Evolutionary conservation across 2,888 invertebrate genomes (phyloP).

Genomic region (Philopedon plagiatum): DNA sequence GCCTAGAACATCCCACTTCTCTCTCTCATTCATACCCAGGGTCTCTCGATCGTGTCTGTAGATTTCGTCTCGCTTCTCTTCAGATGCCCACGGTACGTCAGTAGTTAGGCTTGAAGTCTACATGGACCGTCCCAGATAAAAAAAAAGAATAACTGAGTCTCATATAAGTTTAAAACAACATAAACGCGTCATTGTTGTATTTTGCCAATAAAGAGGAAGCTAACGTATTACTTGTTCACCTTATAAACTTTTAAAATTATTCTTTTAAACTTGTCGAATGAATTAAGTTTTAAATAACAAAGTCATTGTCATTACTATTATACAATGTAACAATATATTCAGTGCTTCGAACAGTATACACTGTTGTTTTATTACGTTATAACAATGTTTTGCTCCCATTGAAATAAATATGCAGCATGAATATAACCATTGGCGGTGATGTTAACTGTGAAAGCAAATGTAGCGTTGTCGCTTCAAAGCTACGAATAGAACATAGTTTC

Average conservation of each 20-base stretch:
- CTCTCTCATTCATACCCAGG: no score
- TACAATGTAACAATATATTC: not conserved
- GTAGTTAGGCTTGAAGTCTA: no score
- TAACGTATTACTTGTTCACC: no score
- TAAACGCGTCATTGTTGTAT: no score
- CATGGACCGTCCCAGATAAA: no score
- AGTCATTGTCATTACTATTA: not conserved
- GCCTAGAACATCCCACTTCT: no score
- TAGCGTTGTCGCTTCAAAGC: not conserved
- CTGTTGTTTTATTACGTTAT: constrained; percentile 15
- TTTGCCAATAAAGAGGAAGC: no score
- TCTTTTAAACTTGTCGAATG: not conserved
- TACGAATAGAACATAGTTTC: not conserved
- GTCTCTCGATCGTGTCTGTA: no score
- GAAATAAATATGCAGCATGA: constrained; percentile 20
- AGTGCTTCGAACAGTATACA: not conserved
- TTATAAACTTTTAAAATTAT: not conserved
- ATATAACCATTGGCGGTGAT: constrained; percentile 19
- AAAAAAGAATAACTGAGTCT: no score
- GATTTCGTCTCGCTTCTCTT: no score
- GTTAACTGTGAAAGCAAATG: constrained; percentile 11
- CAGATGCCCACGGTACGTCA: no score
- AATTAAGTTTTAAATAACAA: not conserved
- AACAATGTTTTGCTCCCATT: constrained; percentile 23
- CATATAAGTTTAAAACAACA: no score